Base-by-base conservation (phyloP, 2,888 invertebrate species). In the Camponotus fellah region DNA sequence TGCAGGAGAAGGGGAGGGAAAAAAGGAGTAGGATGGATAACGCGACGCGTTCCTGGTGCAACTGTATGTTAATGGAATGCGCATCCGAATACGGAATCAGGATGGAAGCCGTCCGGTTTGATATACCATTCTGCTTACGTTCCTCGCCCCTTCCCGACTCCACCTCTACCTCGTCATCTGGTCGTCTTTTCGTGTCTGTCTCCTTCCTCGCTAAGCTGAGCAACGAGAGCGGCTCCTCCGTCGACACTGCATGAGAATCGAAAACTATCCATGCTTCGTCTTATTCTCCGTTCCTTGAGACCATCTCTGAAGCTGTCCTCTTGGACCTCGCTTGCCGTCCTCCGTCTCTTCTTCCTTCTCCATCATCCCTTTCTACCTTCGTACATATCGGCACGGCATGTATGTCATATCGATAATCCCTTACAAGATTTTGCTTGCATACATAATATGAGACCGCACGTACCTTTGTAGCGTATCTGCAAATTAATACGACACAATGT, bases 31-130 rank as follows among this genome's bases (percentile, higher is more conserved):
- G 92, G 88, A 92, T 92, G 92, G 90, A 91, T 93, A 92, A 88
- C 87, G 89, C 88, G 86, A 87, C 85, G 87, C 85, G 89, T 85
- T 83, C 86, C 91, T 90, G 87, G 89, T 90, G 92, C 91, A 92
- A 94, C 93, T 93, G 92, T 93, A 94, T 93, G 93, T 93, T 94
- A 94, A 94, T 94, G 92, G 92, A 92, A 93, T 92, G 92, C 92
- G 90, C 92, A 90, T 91, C 92, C 92, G 93, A 93, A 93, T 93
- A 93, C 92, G 93, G 92, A 94, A 93, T 93, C 93, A 93, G 92
- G 90, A 92, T 91, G 91, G 89, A 88, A 91, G 88, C 88, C 87
- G 89, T 91, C 90, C 89, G 88, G 87, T 88, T 90, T 89, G 91
- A 91, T 91, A 87, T 89, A 91, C 89, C 91, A 85, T 91, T 90